Percentiles rank a stretch among this genome's conserved stretches.
Conservation (phyloP, 2,113 vertebrate genomes). For the Cercocebus atys region DNA sequence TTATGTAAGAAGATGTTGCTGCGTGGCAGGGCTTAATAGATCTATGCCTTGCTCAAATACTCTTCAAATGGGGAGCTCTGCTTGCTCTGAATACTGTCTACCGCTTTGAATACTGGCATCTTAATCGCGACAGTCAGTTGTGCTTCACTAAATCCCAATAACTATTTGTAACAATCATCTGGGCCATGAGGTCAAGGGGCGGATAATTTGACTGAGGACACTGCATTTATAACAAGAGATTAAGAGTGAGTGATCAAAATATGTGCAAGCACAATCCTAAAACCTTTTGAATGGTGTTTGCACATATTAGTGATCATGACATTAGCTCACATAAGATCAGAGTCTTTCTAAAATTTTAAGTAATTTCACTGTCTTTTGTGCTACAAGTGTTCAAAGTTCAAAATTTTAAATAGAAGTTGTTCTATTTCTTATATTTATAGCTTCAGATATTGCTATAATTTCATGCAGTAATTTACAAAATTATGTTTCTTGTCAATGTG, state of each 20-base stretch:
- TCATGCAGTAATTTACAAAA: not conserved
- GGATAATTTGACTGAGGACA: not conserved
- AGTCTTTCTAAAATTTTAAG: not conserved
- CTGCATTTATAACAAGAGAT: too few relatives aligned
- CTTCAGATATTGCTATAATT: not conserved
- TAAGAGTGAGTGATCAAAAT: too few relatives aligned
- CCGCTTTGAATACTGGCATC: not conserved
- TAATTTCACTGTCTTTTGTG: not conserved
- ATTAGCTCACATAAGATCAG: too few relatives aligned
- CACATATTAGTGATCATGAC: fast-evolving
- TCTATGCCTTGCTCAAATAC: not conserved
- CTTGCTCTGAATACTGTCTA: not conserved
- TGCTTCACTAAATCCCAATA: not conserved
- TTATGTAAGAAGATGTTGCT: not conserved
- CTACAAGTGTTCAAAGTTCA: not conserved
- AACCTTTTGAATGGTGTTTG: too few relatives aligned
- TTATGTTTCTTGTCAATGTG: not conserved
- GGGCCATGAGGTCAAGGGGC: fast-evolving
- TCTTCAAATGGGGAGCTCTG: not conserved
- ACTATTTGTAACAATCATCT: not conserved
- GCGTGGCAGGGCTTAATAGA: not conserved
- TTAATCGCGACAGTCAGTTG: not conserved
- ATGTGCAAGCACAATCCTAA: not conserved
- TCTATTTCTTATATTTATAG: not conserved
- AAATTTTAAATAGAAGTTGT: not conserved